Percentiles rank a stretch among this genome's conserved stretches.
Evolutionary conservation across 2,113 vertebrate species (phyloP).

Genomic region (Archilochus colubris): DNA sequence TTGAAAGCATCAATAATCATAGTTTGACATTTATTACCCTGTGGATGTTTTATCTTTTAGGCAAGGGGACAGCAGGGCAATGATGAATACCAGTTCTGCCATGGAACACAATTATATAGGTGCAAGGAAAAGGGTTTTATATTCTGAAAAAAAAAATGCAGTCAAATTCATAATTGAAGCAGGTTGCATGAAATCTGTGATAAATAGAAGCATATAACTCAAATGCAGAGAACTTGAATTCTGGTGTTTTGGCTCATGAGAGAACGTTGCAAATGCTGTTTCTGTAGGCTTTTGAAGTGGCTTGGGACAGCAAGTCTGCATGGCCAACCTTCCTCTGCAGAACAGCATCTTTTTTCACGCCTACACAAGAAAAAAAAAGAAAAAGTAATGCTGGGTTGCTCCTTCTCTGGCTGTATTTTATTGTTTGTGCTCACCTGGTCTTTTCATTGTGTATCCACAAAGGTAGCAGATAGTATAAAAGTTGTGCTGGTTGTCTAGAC

Average conservation of each 20-base stretch:
- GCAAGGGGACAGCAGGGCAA: slow-evolving; percentile 82
- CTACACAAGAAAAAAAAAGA: background rate
- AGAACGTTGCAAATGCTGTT: background rate
- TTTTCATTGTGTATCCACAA: background rate
- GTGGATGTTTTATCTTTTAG: slow-evolving; percentile 91
- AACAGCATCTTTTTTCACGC: background rate
- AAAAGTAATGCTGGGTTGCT: background rate
- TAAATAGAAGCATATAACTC: slow-evolving; percentile 44
- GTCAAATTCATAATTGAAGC: slow-evolving; percentile 69
- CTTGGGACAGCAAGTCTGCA: background rate
- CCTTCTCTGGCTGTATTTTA: background rate
- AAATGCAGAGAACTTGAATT: background rate
- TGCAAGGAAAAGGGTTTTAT: slow-evolving; percentile 70
- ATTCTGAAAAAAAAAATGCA: slow-evolving; percentile 7
- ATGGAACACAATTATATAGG: slow-evolving; percentile 80
- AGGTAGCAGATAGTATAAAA: accelerated
- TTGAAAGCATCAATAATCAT: slow-evolving; percentile 92
- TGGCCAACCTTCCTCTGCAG: background rate
- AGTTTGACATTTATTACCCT: slow-evolving; percentile 92
- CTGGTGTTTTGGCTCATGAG: background rate
- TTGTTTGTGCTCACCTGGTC: background rate
- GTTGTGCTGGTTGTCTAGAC: accelerated
- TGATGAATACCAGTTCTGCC: slow-evolving; percentile 90
- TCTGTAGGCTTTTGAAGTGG: background rate
- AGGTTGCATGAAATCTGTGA: slow-evolving; percentile 33